Evolutionary conservation across 2,797 vertebrate genomes (phyloP).

Genomic region (Sciurus vulgaris): DNA sequence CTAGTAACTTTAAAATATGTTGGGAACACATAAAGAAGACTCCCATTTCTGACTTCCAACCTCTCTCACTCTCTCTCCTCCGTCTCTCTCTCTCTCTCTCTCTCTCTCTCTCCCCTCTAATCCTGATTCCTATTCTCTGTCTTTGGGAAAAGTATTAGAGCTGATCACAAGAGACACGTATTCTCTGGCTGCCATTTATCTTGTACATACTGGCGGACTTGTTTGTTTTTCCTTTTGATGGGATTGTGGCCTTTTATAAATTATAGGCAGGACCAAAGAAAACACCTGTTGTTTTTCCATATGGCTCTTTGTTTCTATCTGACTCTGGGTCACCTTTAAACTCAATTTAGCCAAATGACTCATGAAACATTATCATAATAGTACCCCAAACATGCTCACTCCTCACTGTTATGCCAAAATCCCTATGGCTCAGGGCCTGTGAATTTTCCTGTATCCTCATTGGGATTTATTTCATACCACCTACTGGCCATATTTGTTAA

Average conservation of each 20-base stretch:
- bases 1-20: not conserved
- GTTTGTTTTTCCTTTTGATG: slow-evolving; percentile 32
- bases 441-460: not conserved
- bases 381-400: not conserved
- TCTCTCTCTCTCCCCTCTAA: too few species aligned
- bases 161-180: slow-evolving; percentile 51
- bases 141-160: not conserved
- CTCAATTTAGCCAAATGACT: slow-evolving; percentile 23
- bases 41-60: not conserved
- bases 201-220: not conserved
- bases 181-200: slow-evolving; percentile 61
- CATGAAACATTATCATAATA: not conserved
- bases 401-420: not conserved
- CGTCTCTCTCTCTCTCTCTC: too few species aligned
- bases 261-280: not conserved
- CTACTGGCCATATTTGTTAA: not conserved
- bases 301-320: not conserved
- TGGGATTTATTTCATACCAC: not conserved
- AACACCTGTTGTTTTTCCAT: not conserved
- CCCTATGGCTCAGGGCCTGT: not conserved
- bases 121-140: not conserved
- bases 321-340: not conserved
- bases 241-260: slow-evolving; percentile 48
- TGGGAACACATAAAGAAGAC: not conserved
- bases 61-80: too few species aligned